These are phyloP conservation scores for Cygnus olor DNA, from an alignment of 2,797 vertebrate species.

Conservation along the genomic window DNA sequence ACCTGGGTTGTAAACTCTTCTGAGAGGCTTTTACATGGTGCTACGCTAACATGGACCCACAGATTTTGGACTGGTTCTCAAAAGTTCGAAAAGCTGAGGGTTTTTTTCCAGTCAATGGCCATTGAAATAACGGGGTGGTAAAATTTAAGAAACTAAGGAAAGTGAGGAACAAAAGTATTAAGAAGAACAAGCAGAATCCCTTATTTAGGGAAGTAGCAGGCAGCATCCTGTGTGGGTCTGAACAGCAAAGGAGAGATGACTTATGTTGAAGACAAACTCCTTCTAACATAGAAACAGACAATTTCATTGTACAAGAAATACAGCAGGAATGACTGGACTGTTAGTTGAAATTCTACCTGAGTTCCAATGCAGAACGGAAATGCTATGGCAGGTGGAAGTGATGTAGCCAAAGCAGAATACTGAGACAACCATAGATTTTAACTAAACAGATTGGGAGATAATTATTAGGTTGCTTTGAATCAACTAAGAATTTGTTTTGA, in stretches of 20 bases:
- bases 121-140: rapidly evolving
- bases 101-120: not conserved
- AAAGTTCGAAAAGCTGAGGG: not conserved
- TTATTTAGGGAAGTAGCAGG: not conserved
- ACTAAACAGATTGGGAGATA: not conserved
- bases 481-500: not conserved
- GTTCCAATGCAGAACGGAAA: not conserved
- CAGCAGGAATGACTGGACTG: too few relatives aligned
- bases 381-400: not conserved
- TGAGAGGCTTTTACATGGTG: not conserved
- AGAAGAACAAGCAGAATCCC: too few relatives aligned
- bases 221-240: not conserved
- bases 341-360: not conserved
- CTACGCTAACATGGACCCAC: rapidly evolving
- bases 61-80: not conserved
- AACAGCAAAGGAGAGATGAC: not conserved
- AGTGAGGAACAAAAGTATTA: not conserved
- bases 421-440: not conserved
- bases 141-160: not conserved
- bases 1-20: not conserved
- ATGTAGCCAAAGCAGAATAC: not conserved
- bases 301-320: not conserved
- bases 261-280: not conserved
- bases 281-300: not conserved
- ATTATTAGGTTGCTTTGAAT: not conserved